Conservation (phyloP, 1,140 invertebrate genomes). For the Lithobius niger region DNA sequence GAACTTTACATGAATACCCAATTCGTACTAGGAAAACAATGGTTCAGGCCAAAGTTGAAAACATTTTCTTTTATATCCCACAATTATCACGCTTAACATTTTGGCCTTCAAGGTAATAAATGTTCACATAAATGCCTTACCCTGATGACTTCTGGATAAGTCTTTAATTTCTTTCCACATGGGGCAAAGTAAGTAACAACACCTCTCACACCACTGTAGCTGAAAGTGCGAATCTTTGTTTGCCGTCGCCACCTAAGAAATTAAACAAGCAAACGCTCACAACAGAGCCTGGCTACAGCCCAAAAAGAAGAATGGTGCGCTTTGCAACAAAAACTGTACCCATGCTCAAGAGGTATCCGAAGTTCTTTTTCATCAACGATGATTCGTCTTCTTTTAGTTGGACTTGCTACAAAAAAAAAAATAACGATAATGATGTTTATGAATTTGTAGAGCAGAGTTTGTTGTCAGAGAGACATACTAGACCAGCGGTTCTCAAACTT, state of each 20-base stretch:
- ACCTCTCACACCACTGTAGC: slow-evolving; percentile 49
- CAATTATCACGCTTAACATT: too few relatives aligned
- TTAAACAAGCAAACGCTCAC: slow-evolving; percentile 8
- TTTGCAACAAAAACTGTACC: slow-evolving; percentile 25
- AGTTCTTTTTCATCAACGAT: slow-evolving; percentile 42
- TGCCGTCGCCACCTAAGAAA: slow-evolving; percentile 61
- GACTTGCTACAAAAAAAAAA: slow-evolving; percentile 4
- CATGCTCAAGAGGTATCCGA: slow-evolving; percentile 56
- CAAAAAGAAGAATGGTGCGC: slow-evolving; percentile 4
- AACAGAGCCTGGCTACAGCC: background rate
- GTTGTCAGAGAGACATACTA: too few relatives aligned
- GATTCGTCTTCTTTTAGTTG: slow-evolving; percentile 26
- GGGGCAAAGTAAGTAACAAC: slow-evolving; percentile 82
- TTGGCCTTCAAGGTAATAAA: too few relatives aligned
- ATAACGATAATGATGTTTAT: too few relatives aligned
- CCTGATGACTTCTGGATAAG: slow-evolving; percentile 55
- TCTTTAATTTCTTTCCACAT: slow-evolving; percentile 59
- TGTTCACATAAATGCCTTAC: slow-evolving; percentile 35
- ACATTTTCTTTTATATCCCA: too few relatives aligned
- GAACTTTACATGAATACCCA: too few relatives aligned
- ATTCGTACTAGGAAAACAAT: too few relatives aligned
- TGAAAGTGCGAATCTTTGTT: slow-evolving; percentile 50
- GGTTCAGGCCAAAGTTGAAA: too few relatives aligned
- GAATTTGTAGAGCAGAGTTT: too few relatives aligned
- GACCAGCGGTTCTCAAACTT: too few relatives aligned